Conservation (phyloP, 2,113 vertebrate species). For the Anser cygnoides region DNA sequence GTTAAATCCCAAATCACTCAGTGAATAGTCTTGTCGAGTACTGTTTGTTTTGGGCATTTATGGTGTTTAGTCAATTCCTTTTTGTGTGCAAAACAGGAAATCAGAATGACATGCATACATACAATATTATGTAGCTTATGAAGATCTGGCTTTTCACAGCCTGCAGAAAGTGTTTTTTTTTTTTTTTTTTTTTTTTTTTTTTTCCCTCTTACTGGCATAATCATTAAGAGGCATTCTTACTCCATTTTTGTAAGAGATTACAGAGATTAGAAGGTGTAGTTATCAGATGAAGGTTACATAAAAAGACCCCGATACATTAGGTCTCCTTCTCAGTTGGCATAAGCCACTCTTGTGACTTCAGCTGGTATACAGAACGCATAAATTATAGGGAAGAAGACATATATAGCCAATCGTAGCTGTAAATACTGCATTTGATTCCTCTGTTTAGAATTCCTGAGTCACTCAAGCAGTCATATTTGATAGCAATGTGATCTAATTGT, state of each 20-base stretch:
- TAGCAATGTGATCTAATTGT: constrained; percentile 53
- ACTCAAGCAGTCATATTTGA: constrained; percentile 23
- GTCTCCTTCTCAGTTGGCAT: constrained; percentile 3
- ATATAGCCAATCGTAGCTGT: background rate
- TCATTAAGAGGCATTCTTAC: background rate
- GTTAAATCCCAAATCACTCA: background rate
- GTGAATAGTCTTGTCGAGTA: background rate
- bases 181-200: background rate
- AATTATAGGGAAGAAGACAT: constrained; percentile 1
- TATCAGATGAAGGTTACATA: constrained; percentile 16
- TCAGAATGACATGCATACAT: background rate
- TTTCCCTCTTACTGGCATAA: background rate
- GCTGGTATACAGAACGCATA: background rate
- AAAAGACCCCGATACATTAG: background rate
- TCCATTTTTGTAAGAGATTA: constrained; percentile 38
- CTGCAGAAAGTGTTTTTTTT: background rate
- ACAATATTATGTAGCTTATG: background rate
- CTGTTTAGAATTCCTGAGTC: constrained; percentile 40
- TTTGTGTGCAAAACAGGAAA: background rate
- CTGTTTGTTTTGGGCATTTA: background rate
- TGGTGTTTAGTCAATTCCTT: background rate
- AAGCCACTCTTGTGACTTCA: background rate
- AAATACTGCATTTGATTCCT: constrained; percentile 1
- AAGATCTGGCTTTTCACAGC: background rate
- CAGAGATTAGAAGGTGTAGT: constrained; percentile 26